Conservation (phyloP, 2,888 invertebrate genomes). For the Ormyrus labotus region DNA sequence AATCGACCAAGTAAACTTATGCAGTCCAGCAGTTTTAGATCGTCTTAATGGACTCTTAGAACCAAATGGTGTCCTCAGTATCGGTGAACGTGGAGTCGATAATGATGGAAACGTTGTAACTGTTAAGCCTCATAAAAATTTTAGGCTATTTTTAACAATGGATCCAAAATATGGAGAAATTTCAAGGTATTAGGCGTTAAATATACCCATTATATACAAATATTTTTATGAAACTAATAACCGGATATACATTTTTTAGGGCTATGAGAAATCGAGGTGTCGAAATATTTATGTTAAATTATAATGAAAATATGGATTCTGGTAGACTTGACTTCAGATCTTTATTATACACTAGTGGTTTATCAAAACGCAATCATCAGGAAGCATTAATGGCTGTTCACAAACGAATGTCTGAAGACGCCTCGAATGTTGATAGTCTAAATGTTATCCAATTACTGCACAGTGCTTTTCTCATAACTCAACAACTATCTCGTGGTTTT, state of each 20-base stretch:
- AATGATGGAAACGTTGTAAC: conserved; percentile 83
- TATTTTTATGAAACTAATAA: no score
- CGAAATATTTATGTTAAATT: conserved; percentile 84
- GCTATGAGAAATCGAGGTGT: conserved; percentile 99
- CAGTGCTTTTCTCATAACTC: conserved; percentile 80
- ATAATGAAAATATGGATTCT: conserved; percentile 57
- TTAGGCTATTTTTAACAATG: conserved; percentile 95
- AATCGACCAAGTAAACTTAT: conserved; percentile 95
- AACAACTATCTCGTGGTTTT: conserved; percentile 81
- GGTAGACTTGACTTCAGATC: conserved; percentile 77
- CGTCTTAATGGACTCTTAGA: conserved; percentile 96
- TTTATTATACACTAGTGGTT: conserved; percentile 77
- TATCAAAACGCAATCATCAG: conserved; percentile 74
- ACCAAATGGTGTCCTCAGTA: conserved; percentile 90
- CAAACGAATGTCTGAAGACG: conserved; percentile 70
- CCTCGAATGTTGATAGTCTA: conserved; percentile 76
- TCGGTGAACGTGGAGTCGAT: conserved; percentile 93
- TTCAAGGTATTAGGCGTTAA: conserved; percentile 81
- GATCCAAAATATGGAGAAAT: conserved; percentile 97
- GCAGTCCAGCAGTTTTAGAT: conserved; percentile 97
- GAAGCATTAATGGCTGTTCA: conserved; percentile 77
- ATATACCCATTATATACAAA: neutral
- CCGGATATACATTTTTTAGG: conserved; percentile 72
- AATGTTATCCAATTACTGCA: conserved; percentile 82
- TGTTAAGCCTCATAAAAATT: conserved; percentile 91